These are phyloP conservation scores for Cecropterus lyciades DNA, from an alignment of 1,140 invertebrate genomes.

Conservation along the genomic window DNA sequence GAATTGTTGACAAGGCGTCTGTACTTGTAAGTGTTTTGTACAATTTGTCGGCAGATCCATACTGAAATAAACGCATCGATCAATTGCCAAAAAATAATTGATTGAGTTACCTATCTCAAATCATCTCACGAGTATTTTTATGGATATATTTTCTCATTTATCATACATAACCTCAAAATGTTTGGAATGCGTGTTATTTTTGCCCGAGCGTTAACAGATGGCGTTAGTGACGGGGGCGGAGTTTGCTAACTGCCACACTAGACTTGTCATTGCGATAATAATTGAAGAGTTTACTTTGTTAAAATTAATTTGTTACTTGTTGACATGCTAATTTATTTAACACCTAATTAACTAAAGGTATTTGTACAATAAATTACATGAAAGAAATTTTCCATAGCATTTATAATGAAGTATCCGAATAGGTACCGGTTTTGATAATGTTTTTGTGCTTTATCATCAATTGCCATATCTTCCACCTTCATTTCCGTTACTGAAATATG, in stretches of 20 bases:
- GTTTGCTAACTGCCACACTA: slow-evolving; percentile 45
- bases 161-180: slow-evolving; percentile 60
- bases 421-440: background rate
- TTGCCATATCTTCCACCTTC: background rate
- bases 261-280: slow-evolving; percentile 52
- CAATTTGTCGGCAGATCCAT: slow-evolving; percentile 4
- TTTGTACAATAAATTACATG: slow-evolving; percentile 6
- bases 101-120: background rate
- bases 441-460: slow-evolving; percentile 1
- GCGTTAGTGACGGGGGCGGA: slow-evolving; percentile 54
- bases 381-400: background rate
- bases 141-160: slow-evolving; percentile 12
- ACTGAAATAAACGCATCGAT: slow-evolving; percentile 5
- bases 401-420: background rate
- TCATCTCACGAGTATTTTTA: background rate
- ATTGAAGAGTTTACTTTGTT: slow-evolving; percentile 43
- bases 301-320: background rate
- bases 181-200: slow-evolving; percentile 38
- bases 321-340: slow-evolving; percentile 5
- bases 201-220: slow-evolving; percentile 51
- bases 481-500: background rate
- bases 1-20: slow-evolving; percentile 51
- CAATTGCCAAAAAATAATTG: slow-evolving; percentile 7
- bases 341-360: slow-evolving; percentile 1
- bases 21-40: slow-evolving; percentile 47